Base-by-base conservation (phyloP, 2,888 invertebrate species). In the Lycophotia porphyrea region DNA sequence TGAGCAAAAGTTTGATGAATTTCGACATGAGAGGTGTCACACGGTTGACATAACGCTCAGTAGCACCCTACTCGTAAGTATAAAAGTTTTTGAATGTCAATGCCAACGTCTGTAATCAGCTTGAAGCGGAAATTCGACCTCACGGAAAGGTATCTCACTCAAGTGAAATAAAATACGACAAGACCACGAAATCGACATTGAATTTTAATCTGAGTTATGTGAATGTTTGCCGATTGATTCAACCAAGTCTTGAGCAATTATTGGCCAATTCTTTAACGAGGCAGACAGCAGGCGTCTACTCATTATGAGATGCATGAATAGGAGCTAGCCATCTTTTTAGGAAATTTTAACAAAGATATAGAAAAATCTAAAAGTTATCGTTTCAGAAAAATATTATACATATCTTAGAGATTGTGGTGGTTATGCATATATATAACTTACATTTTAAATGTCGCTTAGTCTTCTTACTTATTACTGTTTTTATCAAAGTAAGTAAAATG, bases 61-160 rank as follows among this genome's bases (percentile, higher is more conserved):
- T 66, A 36, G 8, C 60, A 60, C 36, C 52, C 44, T 64, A 58
- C 27, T 42, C 49, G 66, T 76, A 61, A 42, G 71, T 27, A 42
- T 55, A 63, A 71, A 65, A 70, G 24, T 72, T 87, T 84, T 84
- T 85, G 87, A 87, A 87, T 84, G 86, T 85, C 87, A 87, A 79
- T 85, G 87, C 72, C 80, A 87, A 78, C 77, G 82, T 82, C 71
- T 64, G 66, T 66, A 49, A 49, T 79, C 60, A 74, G 63, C 69
- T 80, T 47, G 39, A 78, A 76, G 71, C 68, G 67, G 55, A 73
- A 76, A 76, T 73, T 64, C 42, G 77, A 73, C 84, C 85, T 87
- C 78, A 80, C 42, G 72, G 67, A 65, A 76, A 74, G 66, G 71
- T 80, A 77, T 78, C 15, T 78, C 67, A 61, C 15, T 78, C 65